phyloP scores from a whole-genome alignment of 2,888 invertebrate species.

The Amorpha juglandis region DNA sequence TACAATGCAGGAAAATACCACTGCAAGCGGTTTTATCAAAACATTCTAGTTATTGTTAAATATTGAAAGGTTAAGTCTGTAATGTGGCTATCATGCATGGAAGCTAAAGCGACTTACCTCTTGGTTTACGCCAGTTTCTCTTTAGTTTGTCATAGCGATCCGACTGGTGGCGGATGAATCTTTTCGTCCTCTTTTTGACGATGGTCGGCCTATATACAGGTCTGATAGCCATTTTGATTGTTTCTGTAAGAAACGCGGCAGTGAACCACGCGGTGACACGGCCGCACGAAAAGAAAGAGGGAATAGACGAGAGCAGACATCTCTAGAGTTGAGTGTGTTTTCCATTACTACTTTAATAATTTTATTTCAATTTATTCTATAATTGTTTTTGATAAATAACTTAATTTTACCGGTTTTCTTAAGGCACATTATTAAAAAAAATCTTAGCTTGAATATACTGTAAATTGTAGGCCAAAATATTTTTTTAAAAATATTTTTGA shows the following conservation, averaged over 20 bases:
- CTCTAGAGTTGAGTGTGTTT: slow-evolving; percentile 65
- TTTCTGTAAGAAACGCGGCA: slow-evolving; percentile 69
- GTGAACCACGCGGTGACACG: slow-evolving; percentile 84
- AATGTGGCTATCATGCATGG: slow-evolving; percentile 34
- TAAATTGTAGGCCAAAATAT: too few relatives aligned
- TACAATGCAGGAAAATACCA: neutral
- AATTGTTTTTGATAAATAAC: slow-evolving; percentile 41
- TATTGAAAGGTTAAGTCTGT: neutral
- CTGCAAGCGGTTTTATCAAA: neutral
- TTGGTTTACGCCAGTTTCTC: slow-evolving; percentile 99
- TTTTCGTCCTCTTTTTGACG: slow-evolving; percentile 98
- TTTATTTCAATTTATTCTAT: neutral
- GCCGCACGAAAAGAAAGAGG: slow-evolving; percentile 80
- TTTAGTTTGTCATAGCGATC: slow-evolving; percentile 98
- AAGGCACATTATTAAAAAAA: neutral
- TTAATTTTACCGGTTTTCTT: slow-evolving; percentile 16
- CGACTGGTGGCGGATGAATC: slow-evolving; percentile 99
- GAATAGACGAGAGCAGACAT: slow-evolving; percentile 73
- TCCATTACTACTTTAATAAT: neutral
- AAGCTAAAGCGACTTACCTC: slow-evolving; percentile 83
- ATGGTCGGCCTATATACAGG: slow-evolving; percentile 95
- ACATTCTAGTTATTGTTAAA: neutral
- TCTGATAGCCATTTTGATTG: slow-evolving; percentile 92
- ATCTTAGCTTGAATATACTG: too few relatives aligned
- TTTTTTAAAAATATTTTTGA: neutral